Evolutionary conservation across 2,113 vertebrate species (phyloP).

Genomic region (Indicator indicator): DNA sequence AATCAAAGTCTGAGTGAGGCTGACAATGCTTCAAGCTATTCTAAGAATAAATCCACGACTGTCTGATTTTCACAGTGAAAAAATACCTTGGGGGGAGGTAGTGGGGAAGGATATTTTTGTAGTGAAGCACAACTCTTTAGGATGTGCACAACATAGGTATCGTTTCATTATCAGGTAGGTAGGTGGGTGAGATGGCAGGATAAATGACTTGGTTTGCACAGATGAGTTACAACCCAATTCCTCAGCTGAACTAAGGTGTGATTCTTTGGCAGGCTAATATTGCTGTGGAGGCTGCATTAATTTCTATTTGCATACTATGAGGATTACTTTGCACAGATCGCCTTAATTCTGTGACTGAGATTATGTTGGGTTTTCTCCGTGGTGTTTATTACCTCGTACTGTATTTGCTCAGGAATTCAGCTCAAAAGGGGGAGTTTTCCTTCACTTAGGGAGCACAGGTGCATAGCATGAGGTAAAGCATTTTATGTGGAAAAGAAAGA

Average conservation of each 20-base stretch:
- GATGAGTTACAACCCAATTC: conserved; percentile 38
- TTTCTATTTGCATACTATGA: conserved; percentile 24
- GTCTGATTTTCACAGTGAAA: neutral
- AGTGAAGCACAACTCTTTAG: neutral
- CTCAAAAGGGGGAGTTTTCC: neutral
- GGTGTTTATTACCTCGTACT: neutral
- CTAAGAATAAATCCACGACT: neutral
- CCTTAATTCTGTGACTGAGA: conserved; percentile 10
- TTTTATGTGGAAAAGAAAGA: neutral
- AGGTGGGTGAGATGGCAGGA: neutral
- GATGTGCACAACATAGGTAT: neutral
- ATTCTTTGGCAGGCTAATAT: conserved; percentile 20
- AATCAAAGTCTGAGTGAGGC: neutral
- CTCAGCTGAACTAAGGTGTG: neutral
- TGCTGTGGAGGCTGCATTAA: conserved; percentile 22
- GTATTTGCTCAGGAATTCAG: conserved; percentile 17
- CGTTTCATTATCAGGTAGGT: neutral
- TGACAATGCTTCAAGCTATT: neutral
- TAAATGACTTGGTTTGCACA: neutral
- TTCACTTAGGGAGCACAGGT: neutral
- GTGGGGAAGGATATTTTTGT: neutral
- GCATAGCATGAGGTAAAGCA: neutral
- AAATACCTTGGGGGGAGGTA: neutral
- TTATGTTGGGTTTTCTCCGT: neutral
- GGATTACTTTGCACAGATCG: neutral